phyloP scores from a whole-genome alignment of 1,140 invertebrate genomes.

The Neoseiulus cucumeris region DNA sequence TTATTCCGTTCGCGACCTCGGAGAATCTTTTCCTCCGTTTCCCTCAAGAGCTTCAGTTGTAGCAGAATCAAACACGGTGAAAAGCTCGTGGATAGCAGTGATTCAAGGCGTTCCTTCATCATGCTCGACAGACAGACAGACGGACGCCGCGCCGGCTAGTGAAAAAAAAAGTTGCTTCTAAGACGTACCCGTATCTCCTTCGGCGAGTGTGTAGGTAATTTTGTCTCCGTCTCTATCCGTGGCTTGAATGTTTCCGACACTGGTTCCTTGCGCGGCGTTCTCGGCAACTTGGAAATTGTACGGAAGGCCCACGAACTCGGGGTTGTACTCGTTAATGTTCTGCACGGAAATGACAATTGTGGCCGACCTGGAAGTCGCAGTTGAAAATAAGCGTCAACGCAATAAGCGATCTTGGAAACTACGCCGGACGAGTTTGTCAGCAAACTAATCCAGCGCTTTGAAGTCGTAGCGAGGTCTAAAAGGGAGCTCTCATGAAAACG shows the following conservation, averaged over 20 bases:
- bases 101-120: too few relatives aligned
- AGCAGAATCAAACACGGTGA: too few relatives aligned
- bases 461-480: too few relatives aligned
- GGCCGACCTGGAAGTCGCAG: conserved; percentile 21
- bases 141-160: too few relatives aligned
- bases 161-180: too few relatives aligned
- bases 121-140: too few relatives aligned
- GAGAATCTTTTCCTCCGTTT: too few relatives aligned
- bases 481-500: too few relatives aligned
- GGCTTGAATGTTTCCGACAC: conserved; percentile 50
- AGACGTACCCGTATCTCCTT: conserved; percentile 23
- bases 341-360: conserved; percentile 28
- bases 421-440: conserved; percentile 25
- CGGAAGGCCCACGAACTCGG: conserved; percentile 62
- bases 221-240: conserved; percentile 28
- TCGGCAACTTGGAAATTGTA: conserved; percentile 74
- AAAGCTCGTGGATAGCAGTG: too few relatives aligned
- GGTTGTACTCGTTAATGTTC: conserved; percentile 33
- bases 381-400: not conserved
- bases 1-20: too few relatives aligned
- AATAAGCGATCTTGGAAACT: not conserved
- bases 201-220: conserved; percentile 26
- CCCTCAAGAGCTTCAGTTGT: too few relatives aligned
- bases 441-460: too few relatives aligned
- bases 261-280: conserved; percentile 56